Evolutionary conservation across 2,113 vertebrate genomes (phyloP).

Genomic region (Copsychus sechellarum): DNA sequence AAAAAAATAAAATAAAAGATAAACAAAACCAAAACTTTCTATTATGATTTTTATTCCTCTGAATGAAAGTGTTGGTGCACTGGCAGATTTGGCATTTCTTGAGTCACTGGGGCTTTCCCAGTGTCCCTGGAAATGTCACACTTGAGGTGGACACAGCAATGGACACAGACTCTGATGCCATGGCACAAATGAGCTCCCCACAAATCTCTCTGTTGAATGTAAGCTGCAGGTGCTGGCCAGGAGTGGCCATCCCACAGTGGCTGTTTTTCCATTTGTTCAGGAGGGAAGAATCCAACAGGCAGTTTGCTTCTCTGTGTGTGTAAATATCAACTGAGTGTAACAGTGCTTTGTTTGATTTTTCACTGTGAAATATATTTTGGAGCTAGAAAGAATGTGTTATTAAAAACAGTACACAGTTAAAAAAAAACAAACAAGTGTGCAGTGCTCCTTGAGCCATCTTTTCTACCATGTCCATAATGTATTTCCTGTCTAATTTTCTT

Average conservation of each 20-base stretch:
- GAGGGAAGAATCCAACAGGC: not conserved
- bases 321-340: slow-evolving; percentile 43
- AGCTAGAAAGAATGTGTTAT: slow-evolving; percentile 44
- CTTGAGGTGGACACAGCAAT: not conserved
- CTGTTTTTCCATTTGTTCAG: not conserved
- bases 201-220: slow-evolving; percentile 26
- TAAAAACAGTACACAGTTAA: slow-evolving; percentile 25
- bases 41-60: not conserved
- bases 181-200: not conserved
- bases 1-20: too few species aligned
- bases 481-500: slow-evolving; percentile 2
- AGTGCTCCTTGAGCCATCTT: slow-evolving; percentile 40
- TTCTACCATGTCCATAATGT: not conserved
- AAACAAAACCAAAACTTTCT: not conserved
- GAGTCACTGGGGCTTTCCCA: not conserved
- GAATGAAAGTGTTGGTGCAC: not conserved
- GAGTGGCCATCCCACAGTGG: not conserved
- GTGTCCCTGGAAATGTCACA: not conserved
- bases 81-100: not conserved
- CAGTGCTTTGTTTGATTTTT: slow-evolving; percentile 33
- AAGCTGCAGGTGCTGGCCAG: not conserved
- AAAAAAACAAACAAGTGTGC: not conserved
- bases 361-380: slow-evolving; percentile 64
- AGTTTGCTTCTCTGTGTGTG: slow-evolving; percentile 30
- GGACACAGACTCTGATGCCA: not conserved